These are phyloP conservation scores for Erinaceus europaeus DNA, from an alignment of 2,113 vertebrate species.

Conservation along the genomic window DNA sequence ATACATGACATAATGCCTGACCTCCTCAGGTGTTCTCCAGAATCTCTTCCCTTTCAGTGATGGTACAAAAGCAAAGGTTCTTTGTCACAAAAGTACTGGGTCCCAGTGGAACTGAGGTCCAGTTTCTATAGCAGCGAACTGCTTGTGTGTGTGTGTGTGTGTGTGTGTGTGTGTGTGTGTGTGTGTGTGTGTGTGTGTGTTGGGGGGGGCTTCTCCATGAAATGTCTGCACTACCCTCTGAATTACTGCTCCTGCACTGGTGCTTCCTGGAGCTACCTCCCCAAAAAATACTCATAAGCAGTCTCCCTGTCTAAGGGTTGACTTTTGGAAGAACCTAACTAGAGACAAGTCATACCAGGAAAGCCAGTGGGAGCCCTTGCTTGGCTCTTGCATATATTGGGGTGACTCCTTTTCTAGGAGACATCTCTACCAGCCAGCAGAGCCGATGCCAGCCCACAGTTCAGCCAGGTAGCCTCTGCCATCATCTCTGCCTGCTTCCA, in stretches of 20 bases:
- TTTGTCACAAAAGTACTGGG: too few species aligned
- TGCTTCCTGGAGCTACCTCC: not conserved
- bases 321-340: not conserved
- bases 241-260: not conserved
- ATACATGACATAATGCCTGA: too few species aligned
- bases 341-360: accelerated
- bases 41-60: too few species aligned
- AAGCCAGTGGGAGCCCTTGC: not conserved
- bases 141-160: too few species aligned
- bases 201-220: accelerated
- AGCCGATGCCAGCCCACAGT: slow-evolving; percentile 12
- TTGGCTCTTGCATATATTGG: accelerated
- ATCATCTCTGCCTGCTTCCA: not conserved
- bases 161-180: too few species aligned
- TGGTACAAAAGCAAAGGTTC: too few species aligned
- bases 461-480: not conserved
- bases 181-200: too few species aligned
- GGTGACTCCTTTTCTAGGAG: not conserved
- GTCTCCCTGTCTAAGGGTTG: not conserved
- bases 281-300: not conserved
- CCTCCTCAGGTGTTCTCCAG: too few species aligned
- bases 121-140: too few species aligned
- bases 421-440: not conserved
- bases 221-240: too few species aligned
- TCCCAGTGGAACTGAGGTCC: too few species aligned